Conservation (phyloP, 2,113 vertebrate genomes). For the Calidris pugnax region DNA sequence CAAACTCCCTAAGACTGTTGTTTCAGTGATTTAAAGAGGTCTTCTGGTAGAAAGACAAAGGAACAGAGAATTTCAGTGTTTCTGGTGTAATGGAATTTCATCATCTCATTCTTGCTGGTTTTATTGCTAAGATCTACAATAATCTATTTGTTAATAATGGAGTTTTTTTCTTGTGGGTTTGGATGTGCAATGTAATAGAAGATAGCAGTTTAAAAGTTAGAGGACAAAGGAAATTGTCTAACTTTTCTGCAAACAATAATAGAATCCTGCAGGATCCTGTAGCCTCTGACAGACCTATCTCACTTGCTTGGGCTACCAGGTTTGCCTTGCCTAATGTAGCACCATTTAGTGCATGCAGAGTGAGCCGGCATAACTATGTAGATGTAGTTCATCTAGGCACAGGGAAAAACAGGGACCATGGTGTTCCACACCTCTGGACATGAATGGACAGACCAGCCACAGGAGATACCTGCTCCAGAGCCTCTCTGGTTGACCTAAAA, state of each 20-base stretch:
- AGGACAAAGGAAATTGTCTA: neutral
- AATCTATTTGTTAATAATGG: neutral
- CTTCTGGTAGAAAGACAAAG: neutral
- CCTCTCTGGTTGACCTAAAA: neutral
- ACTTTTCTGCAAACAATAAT: neutral
- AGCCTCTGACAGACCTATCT: neutral
- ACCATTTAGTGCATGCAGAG: neutral
- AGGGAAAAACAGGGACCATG: neutral
- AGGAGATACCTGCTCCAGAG: neutral
- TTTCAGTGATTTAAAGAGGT: neutral
- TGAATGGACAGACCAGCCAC: neutral
- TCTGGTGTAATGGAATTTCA: neutral
- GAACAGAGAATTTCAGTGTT: neutral
- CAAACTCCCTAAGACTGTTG: neutral
- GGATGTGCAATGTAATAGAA: neutral
- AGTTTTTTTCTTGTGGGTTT: neutral
- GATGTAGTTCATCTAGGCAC: neutral
- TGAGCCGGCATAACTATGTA: neutral
- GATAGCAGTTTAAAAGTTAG: neutral
- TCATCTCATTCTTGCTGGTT: neutral
- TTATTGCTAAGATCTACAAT: neutral
- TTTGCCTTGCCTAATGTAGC: neutral
- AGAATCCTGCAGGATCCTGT: neutral
- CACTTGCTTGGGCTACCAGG: neutral
- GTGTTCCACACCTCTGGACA: neutral